These are phyloP conservation scores for Perodicticus potto DNA, from an alignment of 2,797 vertebrate species.

Conservation along the genomic window DNA sequence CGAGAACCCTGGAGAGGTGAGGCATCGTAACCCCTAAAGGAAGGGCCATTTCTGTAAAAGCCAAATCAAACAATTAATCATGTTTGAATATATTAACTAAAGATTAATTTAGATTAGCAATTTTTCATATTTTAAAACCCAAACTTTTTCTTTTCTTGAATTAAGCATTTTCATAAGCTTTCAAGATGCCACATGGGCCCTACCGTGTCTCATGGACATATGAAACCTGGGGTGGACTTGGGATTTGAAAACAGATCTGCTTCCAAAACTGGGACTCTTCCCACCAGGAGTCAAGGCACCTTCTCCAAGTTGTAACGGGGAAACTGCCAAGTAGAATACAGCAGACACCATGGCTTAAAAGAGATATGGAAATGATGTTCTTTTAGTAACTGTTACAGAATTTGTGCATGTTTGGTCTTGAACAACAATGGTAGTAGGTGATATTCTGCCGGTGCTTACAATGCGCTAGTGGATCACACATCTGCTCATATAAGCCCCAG, in stretches of 20 bases:
- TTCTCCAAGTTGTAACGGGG: neutral
- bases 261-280: neutral
- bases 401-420: neutral
- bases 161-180: neutral
- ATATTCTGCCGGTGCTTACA: neutral
- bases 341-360: neutral
- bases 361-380: neutral
- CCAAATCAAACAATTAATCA: neutral
- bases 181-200: neutral
- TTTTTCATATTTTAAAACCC: constrained; percentile 24
- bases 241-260: neutral
- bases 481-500: neutral
- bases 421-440: neutral
- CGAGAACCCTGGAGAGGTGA: neutral
- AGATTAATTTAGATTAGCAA: neutral
- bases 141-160: neutral
- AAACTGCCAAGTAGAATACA: neutral
- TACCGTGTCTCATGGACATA: neutral
- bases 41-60: neutral
- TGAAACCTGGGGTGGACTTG: neutral
- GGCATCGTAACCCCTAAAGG: neutral
- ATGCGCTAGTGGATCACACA: rapidly evolving
- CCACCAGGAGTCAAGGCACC: neutral
- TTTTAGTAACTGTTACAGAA: neutral
- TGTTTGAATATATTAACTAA: neutral